Base-by-base conservation (phyloP, 2,797 vertebrate species). In the Staurois parvus region DNA sequence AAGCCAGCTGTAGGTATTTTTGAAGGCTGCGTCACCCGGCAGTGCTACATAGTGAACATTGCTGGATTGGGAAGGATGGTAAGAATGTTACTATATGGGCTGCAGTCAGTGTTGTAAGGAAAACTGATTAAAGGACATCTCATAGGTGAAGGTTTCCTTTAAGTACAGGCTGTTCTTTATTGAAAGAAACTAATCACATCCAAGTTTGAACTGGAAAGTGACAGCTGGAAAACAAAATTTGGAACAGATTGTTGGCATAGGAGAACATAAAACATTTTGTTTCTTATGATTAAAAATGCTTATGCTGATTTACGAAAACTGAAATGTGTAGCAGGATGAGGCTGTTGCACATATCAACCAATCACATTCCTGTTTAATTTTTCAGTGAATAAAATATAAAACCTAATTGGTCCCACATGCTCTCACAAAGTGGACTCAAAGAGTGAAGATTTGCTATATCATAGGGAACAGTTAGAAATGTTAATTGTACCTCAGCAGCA, bases 261-360 rank as follows among this genome's bases (percentile, higher is more conserved):
- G 52, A 59, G 52, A 59, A 59, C 52, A 59, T 59, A 59, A 59
- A 59, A 59, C 52, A 59, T 59, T 59, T 59, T 59, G 52, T 59
- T 59, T 59, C 52, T 59, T 59, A 59, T 59, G 52, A 59, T 59
- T 24, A 59, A 59, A 59, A 59, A 21, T 1, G 4, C 21, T 59
- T 24, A 45, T 59, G 21, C 52, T 24, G 19, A 59, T 59, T 52
- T 59, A 59, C 21, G 1, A 59, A 59, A 7, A 59, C 52, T 59
- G 52, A n/a, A 59, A 59, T 59, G 52, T 59, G 52, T 59, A n/a
- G 2, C 21, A 59, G 52, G 48, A 52, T 21, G 1, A 7, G 6
- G 52, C 21, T 59, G 52, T 59, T 59, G 21, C 52, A 59, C 52
- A 24, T 59, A 59, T 21, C 52, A 59, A 59, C 52, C 21, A 59